Base-by-base conservation (phyloP, 2,113 vertebrate species). In the Hydrochoerus hydrochaeris region DNA sequence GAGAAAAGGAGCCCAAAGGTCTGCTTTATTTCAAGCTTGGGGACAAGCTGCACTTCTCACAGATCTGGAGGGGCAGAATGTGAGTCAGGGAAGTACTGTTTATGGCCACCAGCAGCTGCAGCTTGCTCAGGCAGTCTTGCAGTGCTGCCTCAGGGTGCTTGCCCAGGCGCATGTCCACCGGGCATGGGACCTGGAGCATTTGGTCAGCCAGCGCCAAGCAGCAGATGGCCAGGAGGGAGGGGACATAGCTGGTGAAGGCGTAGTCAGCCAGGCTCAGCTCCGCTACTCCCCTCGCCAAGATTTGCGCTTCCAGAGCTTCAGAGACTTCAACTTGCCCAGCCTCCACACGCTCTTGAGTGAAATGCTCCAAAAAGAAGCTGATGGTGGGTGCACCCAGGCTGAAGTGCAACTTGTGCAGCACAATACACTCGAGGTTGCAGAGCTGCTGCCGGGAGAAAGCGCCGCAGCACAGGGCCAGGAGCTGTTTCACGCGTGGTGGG, bases 191-290 rank as follows among this genome's bases (percentile, higher is more conserved):
- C n/a, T 77, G 44, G 94, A 99, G 96, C 91, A 99, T 96, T 38
- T 98, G 98, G 44, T 98, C 98, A 0, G 99, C 99, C 71, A 99
- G 91, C 8, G 94, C 98, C 92, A 99, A 97, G 44, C 99, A 99
- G 92, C 99, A 99, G 67, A 98, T 90, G 7, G 99, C 99, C 93
- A 99, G 98, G 77, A 99, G 98, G 9, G 99, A 99, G 0, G 99
- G 99, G 0, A 98, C 58, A 92, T 99, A 99, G 28, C 97, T 98
- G 96, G 98, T 99, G 97, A 99, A 99, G 30, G 99, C 97, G 2
- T 99, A 99, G 97, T 99, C 99, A 0, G 99, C 99, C 78, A 99
- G 97, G 97, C 99, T 99, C 95, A 99, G 98, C 98, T 99, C 99
- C 0, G 99, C 99, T 30, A 99, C 88, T 17, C 98, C 98, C 11